Percentiles rank a stretch among this genome's conserved stretches.
These are phyloP conservation scores for Drosophila ustulata DNA, from an alignment of 2,888 invertebrate genomes.

Conservation along the genomic window DNA sequence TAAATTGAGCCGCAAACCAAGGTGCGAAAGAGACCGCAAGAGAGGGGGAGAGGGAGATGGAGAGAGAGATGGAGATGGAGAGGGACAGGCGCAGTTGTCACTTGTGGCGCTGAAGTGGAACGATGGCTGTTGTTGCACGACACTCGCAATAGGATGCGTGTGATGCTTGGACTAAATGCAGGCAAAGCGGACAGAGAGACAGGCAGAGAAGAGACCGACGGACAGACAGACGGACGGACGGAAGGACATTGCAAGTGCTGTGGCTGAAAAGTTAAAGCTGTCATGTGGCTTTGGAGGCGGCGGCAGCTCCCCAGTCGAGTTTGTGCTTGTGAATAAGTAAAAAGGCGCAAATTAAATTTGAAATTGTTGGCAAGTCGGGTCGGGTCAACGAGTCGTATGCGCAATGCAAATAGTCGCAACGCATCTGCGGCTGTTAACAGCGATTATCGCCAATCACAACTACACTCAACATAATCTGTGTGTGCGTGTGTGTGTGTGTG, in stretches of 20 bases:
- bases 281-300: background rate
- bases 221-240: background rate
- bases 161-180: conserved; percentile 27
- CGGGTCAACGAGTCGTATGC: conserved; percentile 22
- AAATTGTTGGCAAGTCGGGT: conserved; percentile 37
- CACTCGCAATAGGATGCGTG: conserved; percentile 43
- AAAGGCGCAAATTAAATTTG: conserved; percentile 71
- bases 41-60: conserved; percentile 6
- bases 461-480: conserved; percentile 32
- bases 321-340: conserved; percentile 67
- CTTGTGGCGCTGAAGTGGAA: conserved; percentile 42
- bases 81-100: conserved; percentile 24
- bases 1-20: conserved; percentile 59
- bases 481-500: background rate
- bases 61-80: too few species aligned
- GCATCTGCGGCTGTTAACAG: conserved; percentile 27
- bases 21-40: conserved; percentile 13
- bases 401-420: conserved; percentile 25
- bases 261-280: conserved; percentile 23
- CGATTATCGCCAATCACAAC: conserved; percentile 44
- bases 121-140: conserved; percentile 39
- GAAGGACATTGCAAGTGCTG: background rate
- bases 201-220: background rate
- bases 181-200: background rate
- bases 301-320: conserved; percentile 34